Percentiles rank a stretch among this genome's conserved stretches.
These are phyloP conservation scores for Sarcophaga variegata DNA, from an alignment of 2,888 invertebrate species.

Conservation along the genomic window DNA sequence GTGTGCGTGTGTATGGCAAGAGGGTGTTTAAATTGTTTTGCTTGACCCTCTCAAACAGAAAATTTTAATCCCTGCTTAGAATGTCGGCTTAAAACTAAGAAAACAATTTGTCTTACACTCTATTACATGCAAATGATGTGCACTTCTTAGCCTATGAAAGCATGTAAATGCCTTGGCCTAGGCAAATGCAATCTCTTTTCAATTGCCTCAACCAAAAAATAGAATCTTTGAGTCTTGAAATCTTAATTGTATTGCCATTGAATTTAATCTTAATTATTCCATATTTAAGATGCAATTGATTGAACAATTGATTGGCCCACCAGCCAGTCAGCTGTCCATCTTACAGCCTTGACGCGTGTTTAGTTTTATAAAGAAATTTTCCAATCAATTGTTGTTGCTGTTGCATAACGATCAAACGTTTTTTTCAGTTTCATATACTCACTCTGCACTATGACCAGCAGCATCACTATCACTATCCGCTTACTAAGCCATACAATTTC, in stretches of 20 bases:
- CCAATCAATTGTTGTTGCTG: constrained; percentile 31
- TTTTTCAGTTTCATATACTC: constrained; percentile 5
- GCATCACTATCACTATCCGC: neutral
- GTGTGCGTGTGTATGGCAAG: constrained; percentile 12
- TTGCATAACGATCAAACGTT: constrained; percentile 11
- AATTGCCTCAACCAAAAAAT: neutral
- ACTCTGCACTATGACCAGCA: neutral
- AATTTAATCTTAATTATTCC: neutral
- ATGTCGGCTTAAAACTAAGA: constrained; percentile 20
- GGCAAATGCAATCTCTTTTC: neutral
- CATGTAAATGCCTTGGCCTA: neutral
- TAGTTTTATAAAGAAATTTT: constrained; percentile 34
- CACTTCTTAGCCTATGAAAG: neutral
- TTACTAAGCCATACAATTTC: constrained; percentile 28
- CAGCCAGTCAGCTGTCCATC: constrained; percentile 1
- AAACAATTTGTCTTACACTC: constrained; percentile 10
- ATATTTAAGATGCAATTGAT: neutral
- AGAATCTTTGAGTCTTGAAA: neutral
- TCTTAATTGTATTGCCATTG: constrained; percentile 29
- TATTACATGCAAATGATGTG: neutral
- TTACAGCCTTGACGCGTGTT: constrained; percentile 10
- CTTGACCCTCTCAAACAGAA: neutral
- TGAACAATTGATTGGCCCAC: neutral
- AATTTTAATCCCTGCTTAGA: constrained; percentile 44
- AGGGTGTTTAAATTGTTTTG: constrained; percentile 47